A percentile compares a stretch with the other conserved stretches of the same genome.
Conservation (phyloP, 37 sponge, comb jelly and placozoan species). For the Ephydatia muelleri region DNA sequence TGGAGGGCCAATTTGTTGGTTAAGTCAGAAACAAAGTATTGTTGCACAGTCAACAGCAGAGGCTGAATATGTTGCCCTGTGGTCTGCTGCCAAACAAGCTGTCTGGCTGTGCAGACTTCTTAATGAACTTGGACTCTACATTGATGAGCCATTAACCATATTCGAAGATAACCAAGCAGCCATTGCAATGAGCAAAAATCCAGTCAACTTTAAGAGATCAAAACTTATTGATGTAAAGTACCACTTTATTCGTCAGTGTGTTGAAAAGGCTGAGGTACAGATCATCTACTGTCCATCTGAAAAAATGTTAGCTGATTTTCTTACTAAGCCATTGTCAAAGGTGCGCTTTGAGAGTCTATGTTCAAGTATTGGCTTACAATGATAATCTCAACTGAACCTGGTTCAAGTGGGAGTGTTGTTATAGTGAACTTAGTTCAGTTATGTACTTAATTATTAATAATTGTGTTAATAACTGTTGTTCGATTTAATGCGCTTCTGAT, state of each 20-base stretch:
- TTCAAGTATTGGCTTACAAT: background rate
- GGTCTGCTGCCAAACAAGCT: slow-evolving; percentile 44
- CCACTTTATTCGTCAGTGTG: slow-evolving; percentile 41
- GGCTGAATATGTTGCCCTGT: slow-evolving; percentile 45
- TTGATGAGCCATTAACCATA: slow-evolving; percentile 6
- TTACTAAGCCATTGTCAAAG: slow-evolving; percentile 37
- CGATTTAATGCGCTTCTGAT: too few relatives aligned
- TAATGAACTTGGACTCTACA: slow-evolving; percentile 4
- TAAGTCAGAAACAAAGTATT: slow-evolving; percentile 39
- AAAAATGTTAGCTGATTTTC: slow-evolving; percentile 40
- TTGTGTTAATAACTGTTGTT: too few relatives aligned
- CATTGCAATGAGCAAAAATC: slow-evolving; percentile 47
- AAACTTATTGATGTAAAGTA: slow-evolving; percentile 48
- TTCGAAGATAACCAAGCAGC: slow-evolving; percentile 61
- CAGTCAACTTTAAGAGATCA: slow-evolving; percentile 11
- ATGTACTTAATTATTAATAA: too few relatives aligned
- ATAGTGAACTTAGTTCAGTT: too few relatives aligned
- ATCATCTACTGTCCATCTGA: slow-evolving; percentile 40
- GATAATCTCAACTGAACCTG: background rate
- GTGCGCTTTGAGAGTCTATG: slow-evolving; percentile 12
- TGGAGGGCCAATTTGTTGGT: slow-evolving; percentile 56
- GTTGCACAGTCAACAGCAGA: slow-evolving; percentile 38
- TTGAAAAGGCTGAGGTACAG: background rate
- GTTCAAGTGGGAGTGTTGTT: background rate
- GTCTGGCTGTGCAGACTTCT: slow-evolving; percentile 31